These are phyloP conservation scores for Mythimna pallens DNA, from an alignment of 2,888 invertebrate species.

Conservation along the genomic window DNA sequence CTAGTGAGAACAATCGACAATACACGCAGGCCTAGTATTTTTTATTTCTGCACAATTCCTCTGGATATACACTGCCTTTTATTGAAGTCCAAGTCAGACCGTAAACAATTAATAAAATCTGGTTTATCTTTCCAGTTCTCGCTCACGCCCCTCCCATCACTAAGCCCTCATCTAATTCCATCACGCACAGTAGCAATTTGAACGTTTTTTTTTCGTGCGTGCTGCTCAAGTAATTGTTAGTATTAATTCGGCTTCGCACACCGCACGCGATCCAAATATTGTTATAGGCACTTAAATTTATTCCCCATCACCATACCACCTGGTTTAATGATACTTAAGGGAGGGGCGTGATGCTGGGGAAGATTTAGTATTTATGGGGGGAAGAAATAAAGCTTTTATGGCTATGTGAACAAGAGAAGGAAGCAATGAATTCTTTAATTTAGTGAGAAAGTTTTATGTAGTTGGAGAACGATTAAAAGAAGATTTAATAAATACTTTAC, in stretches of 20 bases:
- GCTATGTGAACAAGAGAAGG: conserved; percentile 1
- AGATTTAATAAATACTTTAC: not conserved
- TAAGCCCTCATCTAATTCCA: conserved; percentile 51
- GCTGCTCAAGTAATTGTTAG: conserved; percentile 85
- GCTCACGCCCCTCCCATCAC: conserved; percentile 58
- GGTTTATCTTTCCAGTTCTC: not conserved
- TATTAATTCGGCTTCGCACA: conserved; percentile 85
- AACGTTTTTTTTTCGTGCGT: conserved; percentile 84
- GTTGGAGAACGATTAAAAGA: not conserved
- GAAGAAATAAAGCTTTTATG: conserved; percentile 19
- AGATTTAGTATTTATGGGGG: conserved; percentile 47
- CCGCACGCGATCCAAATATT: conserved; percentile 81
- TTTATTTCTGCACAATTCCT: too few species aligned
- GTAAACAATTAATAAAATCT: too few species aligned
- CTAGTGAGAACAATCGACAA: too few species aligned
- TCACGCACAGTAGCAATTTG: conserved; percentile 87
- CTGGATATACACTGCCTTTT: too few species aligned
- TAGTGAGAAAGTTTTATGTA: not conserved
- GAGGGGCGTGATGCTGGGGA: conserved; percentile 43
- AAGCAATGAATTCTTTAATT: conserved; percentile 3
- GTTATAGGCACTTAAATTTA: conserved; percentile 73
- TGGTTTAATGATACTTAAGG: conserved; percentile 47
- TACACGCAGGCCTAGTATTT: too few species aligned
- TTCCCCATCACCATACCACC: conserved; percentile 59
- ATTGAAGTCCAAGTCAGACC: too few species aligned